Conservation (phyloP, 2,797 vertebrate genomes). For the Eurystomus glaucurus region DNA sequence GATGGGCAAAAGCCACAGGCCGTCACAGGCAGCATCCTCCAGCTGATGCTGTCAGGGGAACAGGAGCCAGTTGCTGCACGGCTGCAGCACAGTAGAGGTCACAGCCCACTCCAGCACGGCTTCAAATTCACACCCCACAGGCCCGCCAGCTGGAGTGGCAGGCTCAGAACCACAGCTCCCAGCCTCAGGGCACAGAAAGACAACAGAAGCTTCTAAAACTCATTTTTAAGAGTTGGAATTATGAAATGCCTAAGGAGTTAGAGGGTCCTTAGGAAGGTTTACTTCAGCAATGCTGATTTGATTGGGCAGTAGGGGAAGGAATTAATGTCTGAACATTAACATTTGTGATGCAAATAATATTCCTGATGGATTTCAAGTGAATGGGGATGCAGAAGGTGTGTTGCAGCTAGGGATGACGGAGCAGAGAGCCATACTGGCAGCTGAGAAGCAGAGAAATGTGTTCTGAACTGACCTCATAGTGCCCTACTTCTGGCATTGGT, state of each 20-base stretch:
- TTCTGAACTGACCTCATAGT: slow-evolving; percentile 52
- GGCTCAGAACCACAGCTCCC: not conserved
- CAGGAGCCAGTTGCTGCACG: fast-evolving
- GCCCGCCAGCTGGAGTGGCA: not conserved
- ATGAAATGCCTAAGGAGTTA: not conserved
- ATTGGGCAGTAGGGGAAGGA: not conserved
- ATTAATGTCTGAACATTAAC: not conserved
- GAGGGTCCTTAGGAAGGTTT: not conserved
- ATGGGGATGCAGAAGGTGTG: not conserved
- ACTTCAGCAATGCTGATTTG: not conserved
- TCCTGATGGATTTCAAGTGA: not conserved
- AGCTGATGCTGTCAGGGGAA: not conserved
- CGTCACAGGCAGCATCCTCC: not conserved
- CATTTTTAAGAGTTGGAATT: not conserved
- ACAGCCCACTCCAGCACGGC: not conserved
- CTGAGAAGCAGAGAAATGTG: not conserved
- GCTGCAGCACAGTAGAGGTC: not conserved
- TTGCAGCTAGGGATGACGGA: not conserved
- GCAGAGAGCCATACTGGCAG: not conserved
- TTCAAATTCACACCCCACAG: not conserved
- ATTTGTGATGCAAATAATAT: not conserved
- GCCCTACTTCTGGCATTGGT: not conserved
- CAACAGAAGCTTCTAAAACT: not conserved
- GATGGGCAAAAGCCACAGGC: not conserved
- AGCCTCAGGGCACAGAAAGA: not conserved